Evolutionary conservation across 1,140 invertebrate genomes (phyloP).

Genomic region (Lanistes nyassanus): DNA sequence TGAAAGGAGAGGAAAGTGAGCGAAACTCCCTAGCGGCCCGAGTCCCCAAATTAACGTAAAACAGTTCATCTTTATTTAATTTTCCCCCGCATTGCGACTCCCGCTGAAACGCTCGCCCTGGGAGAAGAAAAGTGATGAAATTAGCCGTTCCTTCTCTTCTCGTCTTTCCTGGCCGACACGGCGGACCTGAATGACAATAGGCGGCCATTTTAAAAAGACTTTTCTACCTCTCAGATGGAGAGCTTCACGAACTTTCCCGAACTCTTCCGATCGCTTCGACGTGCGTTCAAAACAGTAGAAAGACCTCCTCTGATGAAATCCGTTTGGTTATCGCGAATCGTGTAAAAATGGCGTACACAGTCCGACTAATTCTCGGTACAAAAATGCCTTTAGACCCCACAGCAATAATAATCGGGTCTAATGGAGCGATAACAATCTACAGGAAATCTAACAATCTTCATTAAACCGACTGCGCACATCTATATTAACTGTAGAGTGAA

Average conservation of each 20-base stretch:
- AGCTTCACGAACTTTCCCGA: slow-evolving; percentile 2
- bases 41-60: slow-evolving; percentile 37
- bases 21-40: slow-evolving; percentile 23
- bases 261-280: too few species aligned
- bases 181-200: slow-evolving; percentile 13
- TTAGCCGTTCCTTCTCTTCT: slow-evolving; percentile 11
- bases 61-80: slow-evolving; percentile 42
- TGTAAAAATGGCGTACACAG: too few species aligned
- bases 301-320: too few species aligned
- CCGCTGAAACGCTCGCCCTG: slow-evolving; percentile 25
- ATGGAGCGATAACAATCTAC: too few species aligned
- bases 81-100: slow-evolving; percentile 11
- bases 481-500: too few species aligned
- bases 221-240: background rate
- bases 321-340: too few species aligned
- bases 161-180: slow-evolving; percentile 1
- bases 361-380: too few species aligned
- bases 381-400: too few species aligned
- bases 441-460: too few species aligned
- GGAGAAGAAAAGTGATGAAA: slow-evolving; percentile 29
- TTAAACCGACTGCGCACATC: too few species aligned
- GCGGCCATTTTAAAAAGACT: slow-evolving; percentile 1
- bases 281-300: too few species aligned
- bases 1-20: slow-evolving; percentile 28
- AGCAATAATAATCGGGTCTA: too few species aligned